Conservation (phyloP, 2,888 invertebrate species). For the Julus scanicus region DNA sequence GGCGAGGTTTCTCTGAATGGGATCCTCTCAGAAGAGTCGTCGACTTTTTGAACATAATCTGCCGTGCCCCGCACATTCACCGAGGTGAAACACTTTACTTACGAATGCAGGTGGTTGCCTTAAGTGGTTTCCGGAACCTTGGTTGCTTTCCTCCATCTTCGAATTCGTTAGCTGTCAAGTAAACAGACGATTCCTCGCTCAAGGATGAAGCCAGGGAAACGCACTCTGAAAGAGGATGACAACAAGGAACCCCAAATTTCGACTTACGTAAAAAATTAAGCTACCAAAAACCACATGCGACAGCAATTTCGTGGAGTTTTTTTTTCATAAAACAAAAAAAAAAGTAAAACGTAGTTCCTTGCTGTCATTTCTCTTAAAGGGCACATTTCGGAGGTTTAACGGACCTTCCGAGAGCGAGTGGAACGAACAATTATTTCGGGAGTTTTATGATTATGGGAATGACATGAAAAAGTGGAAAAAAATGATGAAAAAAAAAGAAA, state of each 20-base stretch:
- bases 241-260: constrained; percentile 33
- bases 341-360: neutral
- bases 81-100: constrained; percentile 58
- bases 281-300: too few relatives aligned
- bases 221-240: constrained; percentile 46
- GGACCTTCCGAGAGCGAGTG: neutral
- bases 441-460: neutral
- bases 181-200: constrained; percentile 61
- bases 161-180: constrained; percentile 60
- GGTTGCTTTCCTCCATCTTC: constrained; percentile 68
- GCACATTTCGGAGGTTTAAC: neutral
- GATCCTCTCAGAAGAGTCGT: too few relatives aligned
- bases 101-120: constrained; percentile 71
- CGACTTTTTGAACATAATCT: too few relatives aligned
- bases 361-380: constrained; percentile 26
- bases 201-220: constrained; percentile 60
- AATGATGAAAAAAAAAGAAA: neutral
- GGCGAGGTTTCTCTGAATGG: too few relatives aligned
- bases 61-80: neutral
- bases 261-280: too few relatives aligned
- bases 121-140: constrained; percentile 78
- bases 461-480: neutral
- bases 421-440: neutral
- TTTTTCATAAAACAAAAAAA: neutral
- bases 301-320: too few relatives aligned